Percentiles rank a stretch among this genome's conserved stretches.
Evolutionary conservation across 2,113 vertebrate species (phyloP).

Genomic region (Alethe diademata): DNA sequence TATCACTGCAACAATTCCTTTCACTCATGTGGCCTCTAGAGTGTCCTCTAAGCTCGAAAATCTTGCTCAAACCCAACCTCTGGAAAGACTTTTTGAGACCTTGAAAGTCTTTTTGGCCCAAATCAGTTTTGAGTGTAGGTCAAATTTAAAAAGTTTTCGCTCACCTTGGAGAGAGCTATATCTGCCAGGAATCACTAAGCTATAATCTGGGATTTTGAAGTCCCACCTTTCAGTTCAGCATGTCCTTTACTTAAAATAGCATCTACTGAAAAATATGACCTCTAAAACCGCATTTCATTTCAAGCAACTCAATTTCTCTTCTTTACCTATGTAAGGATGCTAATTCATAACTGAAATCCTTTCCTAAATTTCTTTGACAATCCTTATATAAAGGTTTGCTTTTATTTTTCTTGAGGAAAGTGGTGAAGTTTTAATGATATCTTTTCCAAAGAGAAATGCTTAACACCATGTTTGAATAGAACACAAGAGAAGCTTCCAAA

Average conservation of each 20-base stretch:
- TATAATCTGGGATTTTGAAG: background rate
- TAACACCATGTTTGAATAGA: accelerated
- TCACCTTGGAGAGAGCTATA: background rate
- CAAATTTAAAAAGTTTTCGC: background rate
- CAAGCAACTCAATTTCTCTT: background rate
- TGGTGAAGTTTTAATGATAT: background rate
- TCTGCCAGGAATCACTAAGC: background rate
- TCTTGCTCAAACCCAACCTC: background rate
- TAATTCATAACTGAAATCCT: background rate
- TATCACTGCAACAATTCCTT: background rate
- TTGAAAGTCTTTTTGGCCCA: background rate
- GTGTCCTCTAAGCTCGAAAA: background rate
- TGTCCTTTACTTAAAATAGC: background rate
- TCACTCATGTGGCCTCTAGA: background rate
- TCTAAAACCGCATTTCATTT: background rate
- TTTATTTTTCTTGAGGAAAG: background rate
- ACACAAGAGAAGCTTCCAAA: background rate
- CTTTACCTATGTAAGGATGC: background rate
- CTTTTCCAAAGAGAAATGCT: background rate
- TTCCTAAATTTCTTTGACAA: background rate
- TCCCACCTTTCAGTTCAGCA: background rate
- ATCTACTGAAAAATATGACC: background rate
- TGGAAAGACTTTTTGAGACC: background rate
- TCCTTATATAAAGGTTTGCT: background rate
- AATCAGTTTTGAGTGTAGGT: background rate